Evolutionary conservation across 2,888 invertebrate species (phyloP), one percentile per base, ranked within the genome.

Genomic region (Mycalesis mineus): DNA sequence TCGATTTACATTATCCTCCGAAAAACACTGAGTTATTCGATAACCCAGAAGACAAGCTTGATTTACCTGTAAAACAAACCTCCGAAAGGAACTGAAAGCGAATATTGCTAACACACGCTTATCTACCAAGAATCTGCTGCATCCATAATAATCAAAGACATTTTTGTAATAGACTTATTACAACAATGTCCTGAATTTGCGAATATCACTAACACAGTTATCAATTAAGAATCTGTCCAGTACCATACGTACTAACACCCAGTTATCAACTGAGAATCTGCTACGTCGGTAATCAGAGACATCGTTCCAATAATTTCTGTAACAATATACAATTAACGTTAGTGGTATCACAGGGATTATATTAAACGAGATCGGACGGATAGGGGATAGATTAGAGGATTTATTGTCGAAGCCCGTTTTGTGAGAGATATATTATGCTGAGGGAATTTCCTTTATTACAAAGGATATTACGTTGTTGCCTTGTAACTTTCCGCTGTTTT

Each of bases 401-500:
- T 60, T 57, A 57, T 52, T 49, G 49, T 45, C 44, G 28, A 33
- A 57, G 53, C 42, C 42, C 37, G 28, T 45, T 42, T 39, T 47
- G 33, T 31, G 39, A 49, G 44, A 52, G 52, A 51, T 40, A 52
- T 17, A 41, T 56, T 59, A 47, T 42, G 37, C 11, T 15, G 22
- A 37, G 17, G 14, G 31, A 45, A 56, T 45, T 49, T 60, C 49
- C 55, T 58, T 59, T 61, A 56, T 56, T 54, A 49, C 53, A 47
- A 41, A 44, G 36, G 39, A 39, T n/a, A 49, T 49, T 49, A 49
- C 28, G 22, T 49, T 13, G 37, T 49, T 49, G 39, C 14, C 37
- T 39, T n/a, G 22, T 39, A 39, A 9, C 37, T 28, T 31, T 47
- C 9, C 44, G n/a, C 1, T 6, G 22, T n/a, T 42, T 22, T n/a